A percentile compares a stretch with the other conserved stretches of the same genome.
Conservation (phyloP, 2,113 vertebrate genomes). For the Climacteris rufus region DNA sequence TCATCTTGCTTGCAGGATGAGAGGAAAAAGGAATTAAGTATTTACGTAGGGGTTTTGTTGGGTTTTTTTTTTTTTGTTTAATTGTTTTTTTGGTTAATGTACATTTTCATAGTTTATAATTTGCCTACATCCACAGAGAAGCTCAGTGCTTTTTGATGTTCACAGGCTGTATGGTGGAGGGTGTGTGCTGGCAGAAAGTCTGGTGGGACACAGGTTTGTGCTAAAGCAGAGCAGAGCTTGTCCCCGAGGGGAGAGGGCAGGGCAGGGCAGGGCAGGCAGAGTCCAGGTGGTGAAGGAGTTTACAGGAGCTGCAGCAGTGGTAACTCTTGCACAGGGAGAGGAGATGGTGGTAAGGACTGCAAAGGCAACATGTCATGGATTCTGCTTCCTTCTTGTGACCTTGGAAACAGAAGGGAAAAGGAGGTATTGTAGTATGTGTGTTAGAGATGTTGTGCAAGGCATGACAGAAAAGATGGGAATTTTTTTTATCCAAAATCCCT, state of each 20-base stretch:
- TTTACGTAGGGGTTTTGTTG: background rate
- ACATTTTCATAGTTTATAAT: background rate
- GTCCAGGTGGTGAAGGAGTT: background rate
- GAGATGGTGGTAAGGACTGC: background rate
- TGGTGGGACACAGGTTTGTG: background rate
- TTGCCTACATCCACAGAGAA: background rate
- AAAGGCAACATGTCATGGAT: background rate
- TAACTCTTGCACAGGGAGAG: background rate
- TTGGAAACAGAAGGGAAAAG: background rate
- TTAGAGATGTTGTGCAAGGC: background rate
- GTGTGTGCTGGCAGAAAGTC: background rate
- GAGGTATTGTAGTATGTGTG: rapidly evolving
- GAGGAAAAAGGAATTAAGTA: background rate
- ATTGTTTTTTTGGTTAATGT: background rate
- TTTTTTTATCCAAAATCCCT: background rate
- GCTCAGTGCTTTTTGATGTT: background rate
- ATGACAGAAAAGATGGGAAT: background rate
- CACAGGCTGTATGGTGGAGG: rapidly evolving
- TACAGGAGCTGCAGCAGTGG: background rate
- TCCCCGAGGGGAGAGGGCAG: rapidly evolving
- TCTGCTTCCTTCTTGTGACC: background rate
- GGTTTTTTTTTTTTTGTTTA: background rate
- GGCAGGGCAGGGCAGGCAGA: background rate
- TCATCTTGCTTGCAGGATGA: background rate
- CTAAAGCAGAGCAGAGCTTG: background rate